Base-by-base conservation (phyloP, 2,888 invertebrate species). In the Lamellibrachia satsuma region DNA sequence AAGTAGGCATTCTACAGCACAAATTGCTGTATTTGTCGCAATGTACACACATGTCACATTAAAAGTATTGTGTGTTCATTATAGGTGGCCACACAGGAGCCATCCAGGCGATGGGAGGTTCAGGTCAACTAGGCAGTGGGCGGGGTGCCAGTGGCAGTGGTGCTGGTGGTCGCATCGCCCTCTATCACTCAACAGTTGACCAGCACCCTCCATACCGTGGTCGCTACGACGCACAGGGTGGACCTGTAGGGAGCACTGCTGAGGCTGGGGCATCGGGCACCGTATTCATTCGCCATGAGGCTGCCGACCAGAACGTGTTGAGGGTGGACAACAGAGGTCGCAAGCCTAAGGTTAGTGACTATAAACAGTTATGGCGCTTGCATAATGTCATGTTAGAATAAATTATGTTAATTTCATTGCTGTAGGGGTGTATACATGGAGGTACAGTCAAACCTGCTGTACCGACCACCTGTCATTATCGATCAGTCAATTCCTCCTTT, bases 21-120 rank as follows among this genome's bases (percentile, higher is more conserved):
- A 22, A 6, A n/a, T 75, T 75, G 3, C 22, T 75, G 22, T 75
- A 22, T n/a, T 6, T 75, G 75, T 75, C 6, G 75, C 6, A 6
- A 22, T 15, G 2, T 2, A 6, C n/a, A 75, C 75, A 22, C 22
- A n/a, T 75, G 75, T 75, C 75, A 75, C 22, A 22, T 75, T 75
- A n/a, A n/a, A 22, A 75, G 75, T 75, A n/a, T 22, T 75, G 75
- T 11, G 75, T 75, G 75, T 75, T 75, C n/a, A n/a, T 75, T 22
- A 75, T 93, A 95, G 95, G 95, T 52, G 95, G 95, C 91, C 95
- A 95, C 93, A 95, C 95, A 52, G 95, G 95, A 15, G 94, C 94
- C 9, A 95, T 95, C 15, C 94, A 95, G 92, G 94, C 94, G 27
- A 92, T 94, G 39, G 95, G 95, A 91, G 95, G 95, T 6, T 93